Evolutionary conservation across 2,113 vertebrate genomes (phyloP).

Genomic region (Kobus ellipsiprymnus): DNA sequence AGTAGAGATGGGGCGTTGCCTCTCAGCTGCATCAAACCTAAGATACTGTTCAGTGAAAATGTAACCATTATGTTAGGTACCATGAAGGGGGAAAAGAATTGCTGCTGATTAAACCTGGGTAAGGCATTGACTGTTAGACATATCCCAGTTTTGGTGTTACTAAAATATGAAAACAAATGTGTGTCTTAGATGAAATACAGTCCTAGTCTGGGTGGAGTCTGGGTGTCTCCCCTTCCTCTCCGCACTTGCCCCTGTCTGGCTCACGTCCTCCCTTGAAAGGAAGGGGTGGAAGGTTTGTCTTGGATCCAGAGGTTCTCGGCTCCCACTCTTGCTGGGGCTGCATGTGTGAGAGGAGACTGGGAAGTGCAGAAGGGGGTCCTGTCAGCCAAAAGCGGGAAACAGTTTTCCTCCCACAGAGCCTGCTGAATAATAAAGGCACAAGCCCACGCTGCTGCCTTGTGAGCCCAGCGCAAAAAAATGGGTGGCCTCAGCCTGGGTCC

Average conservation of each 20-base stretch:
- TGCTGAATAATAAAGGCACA: not conserved
- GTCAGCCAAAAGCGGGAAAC: not conserved
- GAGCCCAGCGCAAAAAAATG: not conserved
- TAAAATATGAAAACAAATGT: not conserved
- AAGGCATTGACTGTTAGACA: not conserved
- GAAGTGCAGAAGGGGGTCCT: not conserved
- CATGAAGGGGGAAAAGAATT: not conserved
- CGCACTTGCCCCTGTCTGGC: not conserved
- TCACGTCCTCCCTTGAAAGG: not conserved
- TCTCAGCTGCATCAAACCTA: not conserved
- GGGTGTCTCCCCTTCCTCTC: not conserved
- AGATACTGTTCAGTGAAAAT: not conserved
- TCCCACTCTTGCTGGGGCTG: not conserved
- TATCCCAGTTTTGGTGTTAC: not conserved
- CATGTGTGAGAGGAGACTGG: not conserved
- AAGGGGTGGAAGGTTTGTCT: not conserved
- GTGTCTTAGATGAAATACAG: not conserved
- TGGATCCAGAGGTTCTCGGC: not conserved
- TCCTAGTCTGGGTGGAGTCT: not conserved
- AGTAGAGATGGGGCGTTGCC: rapidly evolving
- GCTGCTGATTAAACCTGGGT: not conserved
- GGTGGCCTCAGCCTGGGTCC: not conserved
- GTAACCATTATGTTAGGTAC: not conserved
- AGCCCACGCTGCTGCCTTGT: not conserved
- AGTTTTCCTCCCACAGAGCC: not conserved